Base-by-base conservation (phyloP, 1,140 invertebrate species). In the Atta cephalotes region DNA sequence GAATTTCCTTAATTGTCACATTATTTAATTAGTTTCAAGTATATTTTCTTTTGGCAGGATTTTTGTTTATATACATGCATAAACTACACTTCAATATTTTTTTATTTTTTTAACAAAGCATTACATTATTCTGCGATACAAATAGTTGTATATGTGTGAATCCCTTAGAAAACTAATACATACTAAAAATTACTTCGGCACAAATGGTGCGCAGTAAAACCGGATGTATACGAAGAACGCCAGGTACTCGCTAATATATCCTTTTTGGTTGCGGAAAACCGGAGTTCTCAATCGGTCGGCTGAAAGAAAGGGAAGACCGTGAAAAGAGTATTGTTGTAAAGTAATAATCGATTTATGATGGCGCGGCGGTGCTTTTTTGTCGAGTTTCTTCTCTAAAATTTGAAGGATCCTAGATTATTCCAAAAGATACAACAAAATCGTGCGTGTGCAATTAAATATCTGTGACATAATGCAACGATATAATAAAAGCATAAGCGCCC, bases 331-430 rank as follows among this genome's bases (percentile, higher is more conserved):
- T 62, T 56, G 65, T 88, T 78, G 65, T 94, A 94, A 94, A 94
- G 87, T 91, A 60, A 94, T 94, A 89, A 94, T 94, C 92, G 91
- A 93, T 94, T 93, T 93, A 94, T 76, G 87, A 91, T 14, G 66
- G 74, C 89, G 89, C 12, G 62, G 74, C 89, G 89, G 86, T 16
- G 21, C 39, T 49, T 84, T 45, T 84, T 74, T 14, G 14, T 9
- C 10, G 31, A 12, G 3, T 16, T 5, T 18, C 35, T 63, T 49
- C 4, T 28, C 21, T 12, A 18, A 35, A 68, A 74, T 4, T 58
- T 31, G 1, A 51, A 71, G 16, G 53, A n/a, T 45, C 16, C 16
- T 51, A 71, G 3, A 74, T 84, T 62, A 74, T 62, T 58, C 21
- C 1, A 21, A 56, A 60, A 82, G 21, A 49, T 10, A 39, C 39